Conservation (phyloP, 2,113 vertebrate species). For the Serinus canaria region DNA sequence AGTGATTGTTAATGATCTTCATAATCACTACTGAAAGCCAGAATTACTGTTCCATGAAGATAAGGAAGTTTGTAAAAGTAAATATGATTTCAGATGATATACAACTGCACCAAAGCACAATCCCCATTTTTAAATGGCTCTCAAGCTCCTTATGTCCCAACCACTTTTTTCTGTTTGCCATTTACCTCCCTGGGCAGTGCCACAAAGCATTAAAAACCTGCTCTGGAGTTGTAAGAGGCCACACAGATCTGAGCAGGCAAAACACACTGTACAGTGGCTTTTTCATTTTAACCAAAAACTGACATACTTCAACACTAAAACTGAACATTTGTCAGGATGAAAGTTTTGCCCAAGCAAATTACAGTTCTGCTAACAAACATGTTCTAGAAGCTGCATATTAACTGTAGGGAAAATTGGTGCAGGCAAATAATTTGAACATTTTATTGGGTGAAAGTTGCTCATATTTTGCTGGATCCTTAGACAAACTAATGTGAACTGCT, state of each 20-base stretch:
- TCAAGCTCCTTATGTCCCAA: background rate
- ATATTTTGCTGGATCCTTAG: background rate
- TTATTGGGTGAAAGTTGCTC: background rate
- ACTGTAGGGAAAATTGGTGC: background rate
- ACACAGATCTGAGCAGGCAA: background rate
- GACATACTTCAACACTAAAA: background rate
- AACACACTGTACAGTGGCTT: background rate
- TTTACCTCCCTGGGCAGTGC: background rate
- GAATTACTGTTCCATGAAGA: background rate
- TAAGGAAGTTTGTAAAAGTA: background rate
- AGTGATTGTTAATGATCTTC: background rate
- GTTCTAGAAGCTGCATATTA: background rate
- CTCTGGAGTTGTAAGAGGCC: background rate
- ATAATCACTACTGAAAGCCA: background rate
- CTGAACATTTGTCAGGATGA: background rate
- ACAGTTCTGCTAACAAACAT: background rate
- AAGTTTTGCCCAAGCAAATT: background rate
- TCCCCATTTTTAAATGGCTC: background rate
- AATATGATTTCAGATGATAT: background rate
- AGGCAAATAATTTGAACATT: background rate
- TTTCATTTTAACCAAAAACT: background rate
- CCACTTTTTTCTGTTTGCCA: background rate
- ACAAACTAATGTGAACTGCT: background rate
- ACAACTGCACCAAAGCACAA: background rate
- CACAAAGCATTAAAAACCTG: background rate